Evolutionary conservation across 2,113 vertebrate genomes (phyloP).

Genomic region (Takifugu bimaculatus): DNA sequence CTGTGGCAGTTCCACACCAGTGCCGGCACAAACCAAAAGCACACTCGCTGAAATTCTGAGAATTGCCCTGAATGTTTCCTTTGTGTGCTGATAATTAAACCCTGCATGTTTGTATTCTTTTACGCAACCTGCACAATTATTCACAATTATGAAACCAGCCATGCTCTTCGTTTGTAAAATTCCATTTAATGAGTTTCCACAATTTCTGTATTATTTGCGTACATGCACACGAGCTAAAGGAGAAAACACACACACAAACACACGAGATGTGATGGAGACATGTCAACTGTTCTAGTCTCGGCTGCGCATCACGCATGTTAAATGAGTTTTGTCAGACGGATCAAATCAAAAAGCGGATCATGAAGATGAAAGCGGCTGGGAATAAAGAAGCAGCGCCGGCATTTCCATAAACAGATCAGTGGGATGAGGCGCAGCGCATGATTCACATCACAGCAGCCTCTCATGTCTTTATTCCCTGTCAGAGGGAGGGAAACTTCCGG

Average conservation of each 20-base stretch:
- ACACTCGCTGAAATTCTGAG: slow-evolving; percentile 48
- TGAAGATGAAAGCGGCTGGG: not conserved
- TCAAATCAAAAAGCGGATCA: slow-evolving; percentile 8
- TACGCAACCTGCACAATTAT: slow-evolving; percentile 37
- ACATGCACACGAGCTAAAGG: too few relatives aligned
- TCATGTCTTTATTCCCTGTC: slow-evolving; percentile 5
- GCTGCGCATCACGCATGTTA: not conserved
- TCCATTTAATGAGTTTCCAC: not conserved
- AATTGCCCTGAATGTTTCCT: slow-evolving; percentile 57
- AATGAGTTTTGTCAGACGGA: not conserved
- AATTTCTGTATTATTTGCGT: not conserved
- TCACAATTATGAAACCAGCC: slow-evolving; percentile 43
- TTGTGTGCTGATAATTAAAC: slow-evolving; percentile 65
- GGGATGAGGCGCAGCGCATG: slow-evolving; percentile 11
- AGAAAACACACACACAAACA: too few relatives aligned
- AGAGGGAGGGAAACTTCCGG: too few relatives aligned
- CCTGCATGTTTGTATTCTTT: slow-evolving; percentile 34
- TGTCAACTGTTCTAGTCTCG: too few relatives aligned
- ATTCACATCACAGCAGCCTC: slow-evolving; percentile 13
- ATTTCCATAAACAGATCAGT: slow-evolving; percentile 17
- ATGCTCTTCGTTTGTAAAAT: slow-evolving; percentile 4
- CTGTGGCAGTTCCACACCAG: slow-evolving; percentile 34
- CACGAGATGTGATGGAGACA: too few relatives aligned
- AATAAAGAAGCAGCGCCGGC: slow-evolving; percentile 8
- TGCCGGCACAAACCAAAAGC: slow-evolving; percentile 16